Percentiles rank a stretch among this genome's conserved stretches.
phyloP scores from a whole-genome alignment of 2,888 invertebrate species.

The Drosophila bunnanda region DNA sequence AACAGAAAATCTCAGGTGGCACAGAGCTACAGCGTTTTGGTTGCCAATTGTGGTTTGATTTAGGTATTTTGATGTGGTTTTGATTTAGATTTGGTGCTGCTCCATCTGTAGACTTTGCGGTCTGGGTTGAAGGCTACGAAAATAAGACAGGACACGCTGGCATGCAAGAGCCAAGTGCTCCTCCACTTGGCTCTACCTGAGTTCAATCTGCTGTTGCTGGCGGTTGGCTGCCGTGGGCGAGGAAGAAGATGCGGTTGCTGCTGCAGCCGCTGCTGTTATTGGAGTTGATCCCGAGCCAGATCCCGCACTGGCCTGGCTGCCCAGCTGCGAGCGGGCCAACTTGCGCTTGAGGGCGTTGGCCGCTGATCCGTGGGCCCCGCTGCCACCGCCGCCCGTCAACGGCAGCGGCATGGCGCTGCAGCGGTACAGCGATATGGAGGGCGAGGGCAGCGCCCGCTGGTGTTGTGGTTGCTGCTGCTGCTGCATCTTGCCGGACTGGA shows the following conservation, averaged over 20 bases:
- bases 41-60: slow-evolving; percentile 19
- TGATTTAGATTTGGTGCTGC: slow-evolving; percentile 8
- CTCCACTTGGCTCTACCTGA: slow-evolving; percentile 82
- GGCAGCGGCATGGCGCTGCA: slow-evolving; percentile 83
- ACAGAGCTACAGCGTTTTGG: slow-evolving; percentile 42
- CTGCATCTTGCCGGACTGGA: slow-evolving; percentile 91
- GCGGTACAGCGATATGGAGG: slow-evolving; percentile 82
- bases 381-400: slow-evolving; percentile 35
- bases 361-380: slow-evolving; percentile 38
- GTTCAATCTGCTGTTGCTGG: slow-evolving; percentile 82
- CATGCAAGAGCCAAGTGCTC: slow-evolving; percentile 74
- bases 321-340: slow-evolving; percentile 51
- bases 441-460: slow-evolving; percentile 80
- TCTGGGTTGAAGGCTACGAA: slow-evolving; percentile 29
- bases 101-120: slow-evolving; percentile 35
- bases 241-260: slow-evolving; percentile 58
- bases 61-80: slow-evolving; percentile 11
- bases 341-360: slow-evolving; percentile 67
- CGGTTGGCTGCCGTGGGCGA: slow-evolving; percentile 56
- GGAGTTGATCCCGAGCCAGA: slow-evolving; percentile 41
- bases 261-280: slow-evolving; percentile 28
- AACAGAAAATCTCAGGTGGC: slow-evolving; percentile 26
- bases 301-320: slow-evolving; percentile 35
- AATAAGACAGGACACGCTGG: slow-evolving; percentile 44
- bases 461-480: slow-evolving; percentile 85